Percentiles rank a stretch among this genome's conserved stretches.
Evolutionary conservation across 37 sponge, comb jelly and placozoan species (phyloP).

Genomic region (Axinella damicornis): DNA sequence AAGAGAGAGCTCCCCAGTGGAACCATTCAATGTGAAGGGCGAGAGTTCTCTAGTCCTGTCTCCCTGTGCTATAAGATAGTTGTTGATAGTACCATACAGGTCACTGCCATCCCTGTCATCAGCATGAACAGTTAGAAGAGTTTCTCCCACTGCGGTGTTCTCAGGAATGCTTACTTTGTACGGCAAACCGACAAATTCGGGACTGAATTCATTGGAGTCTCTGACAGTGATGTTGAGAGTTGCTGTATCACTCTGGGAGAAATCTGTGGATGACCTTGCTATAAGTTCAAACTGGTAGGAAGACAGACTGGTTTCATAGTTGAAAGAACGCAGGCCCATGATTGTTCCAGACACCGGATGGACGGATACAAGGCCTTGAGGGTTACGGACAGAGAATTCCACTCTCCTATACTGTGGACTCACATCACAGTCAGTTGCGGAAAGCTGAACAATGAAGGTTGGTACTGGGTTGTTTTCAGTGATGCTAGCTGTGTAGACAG

Average conservation of each 20-base stretch:
- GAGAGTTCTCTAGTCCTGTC: background rate
- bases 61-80: conserved; percentile 2
- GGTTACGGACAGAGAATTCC: conserved; percentile 13
- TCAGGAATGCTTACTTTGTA: conserved; percentile 48
- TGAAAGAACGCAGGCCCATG: conserved; percentile 18
- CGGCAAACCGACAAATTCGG: conserved; percentile 32
- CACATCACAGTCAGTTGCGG: conserved; percentile 52
- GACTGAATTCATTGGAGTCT: conserved; percentile 63
- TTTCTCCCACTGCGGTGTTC: background rate
- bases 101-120: conserved; percentile 54
- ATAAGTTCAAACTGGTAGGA: conserved; percentile 29
- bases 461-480: conserved; percentile 38
- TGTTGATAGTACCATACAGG: conserved; percentile 35
- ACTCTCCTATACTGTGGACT: conserved; percentile 35
- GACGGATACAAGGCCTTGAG: conserved; percentile 31
- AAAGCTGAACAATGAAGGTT: conserved; percentile 19
- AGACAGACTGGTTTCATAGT: conserved; percentile 29
- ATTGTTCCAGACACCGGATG: conserved; percentile 38
- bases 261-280: conserved; percentile 7
- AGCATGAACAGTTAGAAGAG: conserved; percentile 37
- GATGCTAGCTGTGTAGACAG: conserved; percentile 16
- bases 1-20: conserved; percentile 39
- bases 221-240: conserved; percentile 25
- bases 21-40: conserved; percentile 45
- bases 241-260: conserved; percentile 9